Conservation (phyloP, 2,113 vertebrate species). For the Otus sunia region DNA sequence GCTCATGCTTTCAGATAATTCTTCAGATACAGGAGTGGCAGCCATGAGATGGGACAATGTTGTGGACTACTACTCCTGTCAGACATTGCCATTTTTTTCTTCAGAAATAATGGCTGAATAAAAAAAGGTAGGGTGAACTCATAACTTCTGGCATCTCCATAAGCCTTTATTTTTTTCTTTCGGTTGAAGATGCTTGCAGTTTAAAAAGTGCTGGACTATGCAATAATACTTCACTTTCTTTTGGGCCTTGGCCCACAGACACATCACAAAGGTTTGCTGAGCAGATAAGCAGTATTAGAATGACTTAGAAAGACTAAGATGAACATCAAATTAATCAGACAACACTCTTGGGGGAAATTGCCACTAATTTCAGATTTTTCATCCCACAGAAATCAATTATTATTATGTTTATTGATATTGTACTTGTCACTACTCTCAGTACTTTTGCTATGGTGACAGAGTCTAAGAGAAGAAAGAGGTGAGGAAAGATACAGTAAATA, state of each 20-base stretch:
- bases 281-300: constrained; percentile 57
- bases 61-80: background rate
- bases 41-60: background rate
- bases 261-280: constrained; percentile 56
- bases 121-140: background rate
- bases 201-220: constrained; percentile 34
- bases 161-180: background rate
- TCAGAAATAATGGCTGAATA: background rate
- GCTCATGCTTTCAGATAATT: background rate
- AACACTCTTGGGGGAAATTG: constrained; percentile 72
- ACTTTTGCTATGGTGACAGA: constrained; percentile 64
- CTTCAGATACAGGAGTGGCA: background rate
- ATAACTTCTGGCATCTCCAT: background rate
- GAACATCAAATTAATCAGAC: constrained; percentile 80
- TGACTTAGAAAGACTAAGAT: constrained; percentile 70
- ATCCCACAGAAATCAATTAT: constrained; percentile 82
- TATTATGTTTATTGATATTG: constrained; percentile 82
- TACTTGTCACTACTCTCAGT: constrained; percentile 75
- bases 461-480: constrained; percentile 46
- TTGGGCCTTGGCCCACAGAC: constrained; percentile 29
- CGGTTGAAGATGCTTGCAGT: background rate
- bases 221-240: constrained; percentile 45
- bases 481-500: constrained; percentile 24
- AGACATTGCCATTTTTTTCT: accelerated
- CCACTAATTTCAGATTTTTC: constrained; percentile 81